Evolutionary conservation across 2,797 vertebrate species (phyloP).

Genomic region (Gambelia wislizenii): DNA sequence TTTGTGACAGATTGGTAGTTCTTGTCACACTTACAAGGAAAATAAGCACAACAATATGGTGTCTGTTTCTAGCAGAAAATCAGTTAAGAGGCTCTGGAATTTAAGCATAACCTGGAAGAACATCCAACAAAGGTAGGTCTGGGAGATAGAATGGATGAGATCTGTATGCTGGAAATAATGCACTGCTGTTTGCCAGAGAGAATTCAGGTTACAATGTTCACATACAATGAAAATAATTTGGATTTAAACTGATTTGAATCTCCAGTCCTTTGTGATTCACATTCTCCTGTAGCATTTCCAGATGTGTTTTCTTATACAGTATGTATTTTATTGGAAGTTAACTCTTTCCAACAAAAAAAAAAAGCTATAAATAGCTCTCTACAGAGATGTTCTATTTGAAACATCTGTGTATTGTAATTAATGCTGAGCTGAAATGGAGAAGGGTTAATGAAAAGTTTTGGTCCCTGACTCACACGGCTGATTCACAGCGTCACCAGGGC

Average conservation of each 20-base stretch:
- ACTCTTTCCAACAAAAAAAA: background rate
- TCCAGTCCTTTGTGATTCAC: background rate
- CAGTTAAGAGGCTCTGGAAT: constrained; percentile 29
- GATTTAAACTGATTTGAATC: background rate
- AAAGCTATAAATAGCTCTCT: constrained; percentile 22
- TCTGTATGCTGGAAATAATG: constrained; percentile 9
- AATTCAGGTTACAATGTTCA: background rate
- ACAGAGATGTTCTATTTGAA: constrained; percentile 26
- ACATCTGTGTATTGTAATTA: background rate
- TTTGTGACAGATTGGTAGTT: constrained; percentile 27
- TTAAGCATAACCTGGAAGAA: constrained; percentile 32
- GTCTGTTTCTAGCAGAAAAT: constrained; percentile 37
- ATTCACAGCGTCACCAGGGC: background rate
- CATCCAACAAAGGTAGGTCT: constrained; percentile 9
- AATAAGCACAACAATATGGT: constrained; percentile 47
- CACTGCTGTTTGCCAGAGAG: constrained; percentile 16
- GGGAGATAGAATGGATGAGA: constrained; percentile 10
- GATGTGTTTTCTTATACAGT: constrained; percentile 8
- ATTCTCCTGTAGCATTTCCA: background rate
- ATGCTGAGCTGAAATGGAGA: background rate
- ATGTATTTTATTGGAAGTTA: constrained; percentile 15
- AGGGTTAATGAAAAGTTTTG: background rate
- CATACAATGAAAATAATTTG: background rate
- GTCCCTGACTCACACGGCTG: background rate
- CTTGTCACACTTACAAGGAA: constrained; percentile 39